phyloP scores from a whole-genome alignment of 2,797 vertebrate genomes.

The Liasis olivaceus region DNA sequence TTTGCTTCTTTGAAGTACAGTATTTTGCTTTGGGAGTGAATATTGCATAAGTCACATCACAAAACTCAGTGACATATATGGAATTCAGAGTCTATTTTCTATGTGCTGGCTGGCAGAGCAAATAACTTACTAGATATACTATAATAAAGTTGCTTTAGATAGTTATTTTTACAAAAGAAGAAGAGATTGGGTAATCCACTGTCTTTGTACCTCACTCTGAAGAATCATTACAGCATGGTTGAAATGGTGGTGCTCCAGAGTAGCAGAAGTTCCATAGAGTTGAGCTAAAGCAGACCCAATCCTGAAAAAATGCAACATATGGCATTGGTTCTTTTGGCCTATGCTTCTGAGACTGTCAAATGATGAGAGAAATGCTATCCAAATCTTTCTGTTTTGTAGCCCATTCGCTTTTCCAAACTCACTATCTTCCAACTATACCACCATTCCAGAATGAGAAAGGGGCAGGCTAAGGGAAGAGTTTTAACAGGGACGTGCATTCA shows the following conservation, averaged over 20 bases:
- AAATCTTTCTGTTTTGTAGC: neutral
- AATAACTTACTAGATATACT: neutral
- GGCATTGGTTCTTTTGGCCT: neutral
- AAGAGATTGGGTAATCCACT: conserved; percentile 45
- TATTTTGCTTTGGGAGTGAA: conserved; percentile 11
- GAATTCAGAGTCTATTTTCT: conserved; percentile 18
- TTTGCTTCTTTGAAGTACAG: conserved; percentile 12
- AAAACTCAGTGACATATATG: neutral
- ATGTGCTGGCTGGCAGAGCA: neutral
- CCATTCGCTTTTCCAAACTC: neutral
- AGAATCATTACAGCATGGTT: conserved; percentile 99
- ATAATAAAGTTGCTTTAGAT: neutral
- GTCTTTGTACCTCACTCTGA: conserved; percentile 91
- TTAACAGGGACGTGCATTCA: neutral
- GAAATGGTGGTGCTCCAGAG: conserved; percentile 98
- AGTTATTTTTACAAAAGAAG: neutral
- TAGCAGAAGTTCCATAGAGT: conserved; percentile 97
- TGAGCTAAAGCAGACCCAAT: conserved; percentile 96
- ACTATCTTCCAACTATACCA: neutral
- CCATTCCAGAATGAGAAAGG: neutral
- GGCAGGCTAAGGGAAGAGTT: neutral
- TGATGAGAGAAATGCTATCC: neutral
- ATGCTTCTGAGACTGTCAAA: neutral
- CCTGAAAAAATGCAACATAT: conserved; percentile 74
- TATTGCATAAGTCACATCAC: neutral